phyloP scores from a whole-genome alignment of 2,797 vertebrate species.

The Brachymystax lenok region DNA sequence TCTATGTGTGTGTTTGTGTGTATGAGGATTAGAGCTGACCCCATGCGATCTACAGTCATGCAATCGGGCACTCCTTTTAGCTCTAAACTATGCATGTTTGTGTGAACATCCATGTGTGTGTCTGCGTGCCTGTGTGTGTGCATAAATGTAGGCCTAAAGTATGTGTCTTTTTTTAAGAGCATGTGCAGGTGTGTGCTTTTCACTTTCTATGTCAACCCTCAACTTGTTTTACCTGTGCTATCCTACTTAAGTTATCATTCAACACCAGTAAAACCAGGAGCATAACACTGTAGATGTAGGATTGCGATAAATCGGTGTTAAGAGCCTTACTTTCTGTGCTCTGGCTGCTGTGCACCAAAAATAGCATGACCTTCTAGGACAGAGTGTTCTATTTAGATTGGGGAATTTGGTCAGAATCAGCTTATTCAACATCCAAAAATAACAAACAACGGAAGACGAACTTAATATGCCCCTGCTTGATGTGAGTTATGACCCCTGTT shows the following conservation, averaged over 20 bases:
- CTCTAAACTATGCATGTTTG: background rate
- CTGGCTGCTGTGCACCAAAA: constrained; percentile 34
- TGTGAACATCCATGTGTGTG: background rate
- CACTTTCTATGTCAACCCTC: background rate
- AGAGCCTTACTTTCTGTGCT: background rate
- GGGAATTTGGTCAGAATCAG: background rate
- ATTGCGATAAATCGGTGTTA: constrained; percentile 12
- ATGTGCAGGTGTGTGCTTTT: background rate
- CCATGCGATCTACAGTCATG: too few species aligned
- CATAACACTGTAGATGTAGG: background rate
- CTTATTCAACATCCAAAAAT: constrained; percentile 38
- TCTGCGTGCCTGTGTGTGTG: too few species aligned
- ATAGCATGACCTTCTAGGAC: constrained; percentile 18
- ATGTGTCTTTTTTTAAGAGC: background rate
- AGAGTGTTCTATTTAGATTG: background rate
- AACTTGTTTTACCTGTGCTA: background rate
- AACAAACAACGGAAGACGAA: constrained; percentile 44
- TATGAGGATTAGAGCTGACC: too few species aligned
- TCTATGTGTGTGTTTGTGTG: too few species aligned
- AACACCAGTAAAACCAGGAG: background rate
- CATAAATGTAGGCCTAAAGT: background rate
- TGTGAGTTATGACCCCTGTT: constrained; percentile 36
- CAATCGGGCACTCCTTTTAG: too few species aligned
- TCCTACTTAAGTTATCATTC: background rate
- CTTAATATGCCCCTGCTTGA: constrained; percentile 38